Evolutionary conservation across 2,888 invertebrate species (phyloP), one percentile per base, ranked within the genome.

Genomic region (Pandemis heparana): DNA sequence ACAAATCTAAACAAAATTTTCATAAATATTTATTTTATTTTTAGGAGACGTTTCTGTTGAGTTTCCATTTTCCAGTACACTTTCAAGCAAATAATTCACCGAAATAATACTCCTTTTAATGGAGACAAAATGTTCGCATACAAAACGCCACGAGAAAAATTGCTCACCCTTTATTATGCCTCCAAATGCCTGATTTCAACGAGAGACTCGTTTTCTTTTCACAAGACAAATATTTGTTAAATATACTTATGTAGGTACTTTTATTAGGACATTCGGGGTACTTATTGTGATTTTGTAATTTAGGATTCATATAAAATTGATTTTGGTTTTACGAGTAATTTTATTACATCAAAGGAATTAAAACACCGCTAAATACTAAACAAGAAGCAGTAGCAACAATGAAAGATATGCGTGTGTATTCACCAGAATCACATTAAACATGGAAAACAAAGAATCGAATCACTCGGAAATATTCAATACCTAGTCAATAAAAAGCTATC

Each of bases 61-160:
- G 59, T n/a, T 60, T 60, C 7, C 59, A 60, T 14, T 5, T 32
- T 60, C 63, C 63, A 63, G 43, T 38, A 41, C 51, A 53, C 62
- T 70, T 53, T 64, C 53, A 16, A 32, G 32, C 10, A 46, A 32
- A 38, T 53, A 23, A 53, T 53, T 70, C 41, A 32, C 56, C 38
- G 23, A 59, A 71, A 60, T 56, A 60, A 71, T 65, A 71, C 59
- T 64, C 46, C 41, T 63, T 32, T 64, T 64, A 32, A 38, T 63
- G 8, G 63, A 53, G 64, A 18, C 41, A 14, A 56, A 63, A 46
- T 63, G 64, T 43, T 23, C 43, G 41, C 53, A 18, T 63, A 46
- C 59, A 51, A 32, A 61, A 53, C 14, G 62, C n/a, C 51, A 16
- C 32, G 32, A 59, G 48, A 59, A 59, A 65, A 64, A 71, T 71